Conservation (phyloP, 1,140 invertebrate species). For the Cydia splendana region DNA sequence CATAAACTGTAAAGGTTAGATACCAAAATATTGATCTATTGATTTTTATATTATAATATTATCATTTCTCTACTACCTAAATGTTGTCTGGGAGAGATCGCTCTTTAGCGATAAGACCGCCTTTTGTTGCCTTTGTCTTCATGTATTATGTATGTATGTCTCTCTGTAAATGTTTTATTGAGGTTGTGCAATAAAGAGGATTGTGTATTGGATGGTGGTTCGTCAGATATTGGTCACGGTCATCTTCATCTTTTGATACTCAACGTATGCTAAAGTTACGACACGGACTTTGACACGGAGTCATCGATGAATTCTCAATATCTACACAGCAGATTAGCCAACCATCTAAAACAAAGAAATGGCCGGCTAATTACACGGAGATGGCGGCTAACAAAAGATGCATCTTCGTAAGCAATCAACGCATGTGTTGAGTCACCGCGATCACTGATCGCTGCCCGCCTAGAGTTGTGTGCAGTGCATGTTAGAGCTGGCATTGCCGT, state of each 20-base stretch:
- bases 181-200: no score
- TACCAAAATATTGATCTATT: no score
- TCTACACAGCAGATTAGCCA: no score
- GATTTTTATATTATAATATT: no score
- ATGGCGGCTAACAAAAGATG: conserved; percentile 43
- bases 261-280: not conserved
- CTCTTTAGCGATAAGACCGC: no score
- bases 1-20: not conserved
- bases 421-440: conserved; percentile 43
- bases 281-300: not conserved
- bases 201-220: not conserved
- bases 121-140: no score
- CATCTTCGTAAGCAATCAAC: conserved; percentile 39
- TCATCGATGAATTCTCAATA: not conserved
- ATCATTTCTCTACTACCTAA: no score
- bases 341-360: conserved; percentile 35
- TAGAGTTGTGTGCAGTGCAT: conserved; percentile 26
- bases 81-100: no score
- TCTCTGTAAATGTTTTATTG: no score
- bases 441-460: conserved; percentile 33
- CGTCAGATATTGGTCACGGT: not conserved
- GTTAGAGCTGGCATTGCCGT: not conserved
- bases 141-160: no score
- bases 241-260: not conserved
- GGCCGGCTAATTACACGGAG: conserved; percentile 43